These are phyloP conservation scores for Turnix velox DNA, from an alignment of 2,113 vertebrate genomes.

Conservation along the genomic window DNA sequence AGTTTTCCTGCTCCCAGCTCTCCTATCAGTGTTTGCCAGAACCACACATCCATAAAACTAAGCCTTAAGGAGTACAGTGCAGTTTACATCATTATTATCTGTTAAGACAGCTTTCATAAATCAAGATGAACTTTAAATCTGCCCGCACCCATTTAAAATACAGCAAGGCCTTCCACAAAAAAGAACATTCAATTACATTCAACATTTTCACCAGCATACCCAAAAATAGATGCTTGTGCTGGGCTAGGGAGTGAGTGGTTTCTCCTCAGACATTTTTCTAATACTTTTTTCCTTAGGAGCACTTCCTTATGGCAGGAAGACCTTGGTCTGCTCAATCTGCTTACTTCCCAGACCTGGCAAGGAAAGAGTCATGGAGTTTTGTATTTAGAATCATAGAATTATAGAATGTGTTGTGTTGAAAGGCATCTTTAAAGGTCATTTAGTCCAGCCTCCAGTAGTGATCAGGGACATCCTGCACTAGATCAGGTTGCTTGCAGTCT, in stretches of 20 bases:
- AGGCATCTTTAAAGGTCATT: too few relatives aligned
- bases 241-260: accelerated
- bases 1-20: background rate
- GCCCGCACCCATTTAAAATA: background rate
- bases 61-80: background rate
- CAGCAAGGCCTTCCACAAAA: background rate
- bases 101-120: constrained; percentile 8
- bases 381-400: too few relatives aligned
- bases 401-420: too few relatives aligned
- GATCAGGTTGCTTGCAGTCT: too few relatives aligned
- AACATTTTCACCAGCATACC: background rate
- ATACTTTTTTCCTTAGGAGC: background rate
- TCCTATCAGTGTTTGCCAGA: background rate
- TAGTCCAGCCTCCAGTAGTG: too few relatives aligned
- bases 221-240: background rate
- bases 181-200: background rate
- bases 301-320: background rate
- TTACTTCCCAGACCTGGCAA: background rate
- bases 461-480: too few relatives aligned
- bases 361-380: background rate
- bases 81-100: background rate
- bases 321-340: accelerated
- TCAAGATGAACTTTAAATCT: background rate
- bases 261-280: background rate
- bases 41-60: background rate